These are phyloP conservation scores for Crematogaster levior DNA, from an alignment of 2,888 invertebrate genomes.

Conservation along the genomic window DNA sequence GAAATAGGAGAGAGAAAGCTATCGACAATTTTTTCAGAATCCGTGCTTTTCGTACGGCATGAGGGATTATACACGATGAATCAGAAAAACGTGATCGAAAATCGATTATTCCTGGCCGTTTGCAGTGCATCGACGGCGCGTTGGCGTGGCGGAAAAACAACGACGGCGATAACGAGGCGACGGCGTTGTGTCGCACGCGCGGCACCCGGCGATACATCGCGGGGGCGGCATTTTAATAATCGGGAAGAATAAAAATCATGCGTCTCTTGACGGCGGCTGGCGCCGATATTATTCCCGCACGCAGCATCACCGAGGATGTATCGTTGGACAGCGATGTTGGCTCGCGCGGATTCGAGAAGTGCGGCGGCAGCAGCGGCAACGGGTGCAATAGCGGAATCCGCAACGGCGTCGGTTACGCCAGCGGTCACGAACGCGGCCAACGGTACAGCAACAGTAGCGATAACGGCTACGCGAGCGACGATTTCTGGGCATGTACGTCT, in stretches of 20 bases:
- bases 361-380: conserved; percentile 57
- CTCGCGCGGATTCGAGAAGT: conserved; percentile 71
- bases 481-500: conserved; percentile 83
- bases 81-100: not conserved
- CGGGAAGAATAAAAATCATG: conserved; percentile 59
- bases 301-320: conserved; percentile 72
- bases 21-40: not conserved
- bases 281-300: conserved; percentile 53
- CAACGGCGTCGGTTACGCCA: conserved; percentile 52
- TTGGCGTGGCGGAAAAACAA: not conserved
- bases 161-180: not conserved
- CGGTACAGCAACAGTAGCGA: conserved; percentile 21
- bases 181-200: conserved; percentile 15
- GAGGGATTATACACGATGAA: not conserved
- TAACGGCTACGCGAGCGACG: conserved; percentile 31
- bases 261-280: conserved; percentile 57
- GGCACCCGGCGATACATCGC: conserved; percentile 16
- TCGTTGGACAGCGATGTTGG: conserved; percentile 80
- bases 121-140: not conserved
- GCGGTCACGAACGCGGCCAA: conserved; percentile 35
- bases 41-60: not conserved
- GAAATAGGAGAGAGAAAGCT: not conserved
- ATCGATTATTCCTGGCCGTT: conserved; percentile 14
- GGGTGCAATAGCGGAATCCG: conserved; percentile 31
- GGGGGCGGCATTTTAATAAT: conserved; percentile 34